Base-by-base conservation (phyloP, 64 coral and sea anemone species). In the Stichodactyla helianthus region DNA sequence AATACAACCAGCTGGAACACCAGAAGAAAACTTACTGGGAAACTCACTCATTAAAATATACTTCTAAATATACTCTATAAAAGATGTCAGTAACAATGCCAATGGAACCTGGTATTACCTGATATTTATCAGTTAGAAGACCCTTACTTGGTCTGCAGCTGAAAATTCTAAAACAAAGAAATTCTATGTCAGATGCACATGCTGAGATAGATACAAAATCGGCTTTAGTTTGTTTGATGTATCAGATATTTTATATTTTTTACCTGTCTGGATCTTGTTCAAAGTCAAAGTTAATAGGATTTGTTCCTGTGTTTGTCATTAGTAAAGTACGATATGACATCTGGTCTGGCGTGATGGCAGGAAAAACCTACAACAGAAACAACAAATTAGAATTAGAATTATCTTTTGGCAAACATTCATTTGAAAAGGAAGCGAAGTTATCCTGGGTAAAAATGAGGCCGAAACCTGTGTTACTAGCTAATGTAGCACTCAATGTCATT, bases 261-360 rank as follows among this genome's bases (percentile, higher is more conserved):
- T 89, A 95, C 97, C 97, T 68, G 17, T 79, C 78, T 26, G 90
- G 86, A 88, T 99, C 90, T 19, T 92, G 68, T 27, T 99, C 93
- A 79, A 99, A 99, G 50, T 82, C 85, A 90, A 99, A 99, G 50
- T 92, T 86, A 53, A 99, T 92, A 18, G 93, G 97, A 83, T 99
- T 99, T 19, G 83, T 77, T 6, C 93, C 90, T 11, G 87, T 95
- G 67, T 99, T 99, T 52, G 71, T 90, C 15, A 99, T 85, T 58
- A 95, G 78, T 82, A 99, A 65, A 2, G 97, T 99, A 65, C 86
- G 86, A 57, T 95, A 95, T 52, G 97, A 99, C 31, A 86, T 80
- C 25, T 88, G 83, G 19, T 93, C 88, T n/a, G 86, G 82, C 8
- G 77, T 93, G 63, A 93, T 63, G 68, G 97, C 97, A 54, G 97